Conservation (phyloP, 2,113 vertebrate species). For the Nansenia antarctica region DNA sequence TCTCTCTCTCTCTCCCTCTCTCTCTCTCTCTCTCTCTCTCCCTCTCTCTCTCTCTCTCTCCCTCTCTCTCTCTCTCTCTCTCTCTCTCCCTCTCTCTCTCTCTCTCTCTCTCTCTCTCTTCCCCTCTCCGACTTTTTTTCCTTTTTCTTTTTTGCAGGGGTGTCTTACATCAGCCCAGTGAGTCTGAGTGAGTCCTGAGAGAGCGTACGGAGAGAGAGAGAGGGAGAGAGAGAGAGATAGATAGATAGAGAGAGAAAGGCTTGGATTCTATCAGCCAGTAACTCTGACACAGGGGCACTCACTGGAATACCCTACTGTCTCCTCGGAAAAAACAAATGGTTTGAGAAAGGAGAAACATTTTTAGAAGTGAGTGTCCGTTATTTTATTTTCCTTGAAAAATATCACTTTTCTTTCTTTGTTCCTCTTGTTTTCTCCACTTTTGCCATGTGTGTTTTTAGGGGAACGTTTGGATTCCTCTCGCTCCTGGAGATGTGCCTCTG, state of each 20-base stretch:
- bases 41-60: slow-evolving; percentile 61
- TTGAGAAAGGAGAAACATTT: slow-evolving; percentile 58
- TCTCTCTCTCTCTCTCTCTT: slow-evolving; percentile 23
- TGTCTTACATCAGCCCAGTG: slow-evolving; percentile 93
- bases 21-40: slow-evolving; percentile 4
- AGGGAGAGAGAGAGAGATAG: slow-evolving; percentile 20
- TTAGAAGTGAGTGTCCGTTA: slow-evolving; percentile 61
- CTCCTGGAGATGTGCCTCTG: background rate
- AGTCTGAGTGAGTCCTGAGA: slow-evolving; percentile 41
- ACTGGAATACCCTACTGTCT: slow-evolving; percentile 60
- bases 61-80: slow-evolving; percentile 20
- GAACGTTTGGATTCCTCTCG: background rate
- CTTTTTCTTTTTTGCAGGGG: slow-evolving; percentile 71
- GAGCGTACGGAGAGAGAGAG: slow-evolving; percentile 41
- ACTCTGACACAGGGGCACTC: slow-evolving; percentile 29
- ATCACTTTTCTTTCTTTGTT: background rate
- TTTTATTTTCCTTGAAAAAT: slow-evolving; percentile 12
- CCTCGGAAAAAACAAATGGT: slow-evolving; percentile 74
- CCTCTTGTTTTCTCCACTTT: background rate
- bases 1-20: slow-evolving; percentile 28
- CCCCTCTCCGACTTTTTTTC: slow-evolving; percentile 2
- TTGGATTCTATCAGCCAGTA: slow-evolving; percentile 36
- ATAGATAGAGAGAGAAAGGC: slow-evolving; percentile 35
- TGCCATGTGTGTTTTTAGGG: background rate
- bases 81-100: slow-evolving; percentile 25